Percentiles rank a stretch among this genome's conserved stretches.
These are phyloP conservation scores for Oeneis ivallda DNA, from an alignment of 2,888 invertebrate species.

Conservation along the genomic window DNA sequence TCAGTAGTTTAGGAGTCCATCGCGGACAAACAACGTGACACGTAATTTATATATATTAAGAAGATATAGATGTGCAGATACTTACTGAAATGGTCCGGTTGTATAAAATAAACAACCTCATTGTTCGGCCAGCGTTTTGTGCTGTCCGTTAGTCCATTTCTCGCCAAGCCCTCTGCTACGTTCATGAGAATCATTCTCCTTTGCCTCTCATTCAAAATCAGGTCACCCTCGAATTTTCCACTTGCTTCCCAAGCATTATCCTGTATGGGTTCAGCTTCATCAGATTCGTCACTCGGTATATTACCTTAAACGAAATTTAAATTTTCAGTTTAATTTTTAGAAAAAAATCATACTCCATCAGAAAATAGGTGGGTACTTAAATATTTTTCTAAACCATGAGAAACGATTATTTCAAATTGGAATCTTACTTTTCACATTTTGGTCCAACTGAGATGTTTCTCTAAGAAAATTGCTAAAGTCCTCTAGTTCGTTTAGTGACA, in stretches of 20 bases:
- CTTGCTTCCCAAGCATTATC: conserved; percentile 78
- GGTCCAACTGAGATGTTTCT: conserved; percentile 69
- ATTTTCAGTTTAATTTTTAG: neutral
- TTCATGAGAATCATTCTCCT: conserved; percentile 68
- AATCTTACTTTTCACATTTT: conserved; percentile 71
- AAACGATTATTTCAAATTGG: neutral
- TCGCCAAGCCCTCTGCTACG: conserved; percentile 68
- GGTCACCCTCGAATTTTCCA: conserved; percentile 79
- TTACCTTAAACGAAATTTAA: conserved; percentile 46
- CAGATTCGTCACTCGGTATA: conserved; percentile 54
- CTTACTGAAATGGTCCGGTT: conserved; percentile 75
- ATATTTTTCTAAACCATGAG: neutral
- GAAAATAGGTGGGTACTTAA: neutral
- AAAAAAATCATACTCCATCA: neutral
- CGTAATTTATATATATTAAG: no score
- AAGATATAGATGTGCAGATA: no score
- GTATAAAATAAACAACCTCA: conserved; percentile 72
- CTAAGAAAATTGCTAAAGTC: conserved; percentile 70
- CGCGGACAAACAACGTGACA: no score
- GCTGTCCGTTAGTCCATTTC: conserved; percentile 70
- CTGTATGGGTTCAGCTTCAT: conserved; percentile 60
- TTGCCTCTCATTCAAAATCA: conserved; percentile 73
- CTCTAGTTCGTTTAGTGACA: conserved; percentile 65
- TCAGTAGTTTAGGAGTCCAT: no score
- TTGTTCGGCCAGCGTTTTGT: conserved; percentile 76